Evolutionary conservation across 2,113 vertebrate species (phyloP).

Genomic region (Polyodon spathula): DNA sequence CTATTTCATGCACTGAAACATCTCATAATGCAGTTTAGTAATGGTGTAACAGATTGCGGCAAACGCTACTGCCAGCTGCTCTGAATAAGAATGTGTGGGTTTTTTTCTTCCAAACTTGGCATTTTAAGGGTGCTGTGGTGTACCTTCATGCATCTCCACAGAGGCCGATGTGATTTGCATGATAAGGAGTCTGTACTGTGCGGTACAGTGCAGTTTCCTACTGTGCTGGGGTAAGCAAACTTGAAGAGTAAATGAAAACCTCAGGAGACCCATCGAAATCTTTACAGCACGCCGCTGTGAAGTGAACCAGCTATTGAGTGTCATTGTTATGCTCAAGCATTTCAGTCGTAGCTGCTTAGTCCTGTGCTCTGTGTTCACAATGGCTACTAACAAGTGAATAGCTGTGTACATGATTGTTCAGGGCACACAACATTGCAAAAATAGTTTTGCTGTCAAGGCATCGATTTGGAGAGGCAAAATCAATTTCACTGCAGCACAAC

Average conservation of each 20-base stretch:
- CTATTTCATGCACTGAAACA: too few relatives aligned
- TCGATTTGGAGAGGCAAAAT: not conserved
- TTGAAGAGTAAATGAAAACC: not conserved
- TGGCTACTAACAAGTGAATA: too few relatives aligned
- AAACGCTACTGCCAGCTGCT: not conserved
- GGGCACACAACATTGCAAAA: not conserved
- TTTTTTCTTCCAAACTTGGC: not conserved
- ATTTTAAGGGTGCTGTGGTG: not conserved
- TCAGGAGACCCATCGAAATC: not conserved
- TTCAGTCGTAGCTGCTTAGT: not conserved
- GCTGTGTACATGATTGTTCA: too few relatives aligned
- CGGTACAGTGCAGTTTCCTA: too few relatives aligned
- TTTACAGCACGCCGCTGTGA: not conserved
- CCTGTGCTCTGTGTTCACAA: too few relatives aligned
- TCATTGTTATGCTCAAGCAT: not conserved
- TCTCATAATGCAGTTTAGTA: constrained; percentile 17
- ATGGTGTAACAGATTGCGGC: too few relatives aligned
- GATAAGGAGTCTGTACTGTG: not conserved
- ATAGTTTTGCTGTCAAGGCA: not conserved
- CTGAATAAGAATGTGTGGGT: not conserved
- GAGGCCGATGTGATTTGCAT: constrained; percentile 12
- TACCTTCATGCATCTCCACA: not conserved
- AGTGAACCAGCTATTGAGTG: not conserved
- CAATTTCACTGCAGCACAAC: not conserved
- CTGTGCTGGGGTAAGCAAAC: not conserved